Percentiles rank a stretch among this genome's conserved stretches.
Conservation (phyloP, 2,113 vertebrate genomes). For the Theristicus caerulescens region DNA sequence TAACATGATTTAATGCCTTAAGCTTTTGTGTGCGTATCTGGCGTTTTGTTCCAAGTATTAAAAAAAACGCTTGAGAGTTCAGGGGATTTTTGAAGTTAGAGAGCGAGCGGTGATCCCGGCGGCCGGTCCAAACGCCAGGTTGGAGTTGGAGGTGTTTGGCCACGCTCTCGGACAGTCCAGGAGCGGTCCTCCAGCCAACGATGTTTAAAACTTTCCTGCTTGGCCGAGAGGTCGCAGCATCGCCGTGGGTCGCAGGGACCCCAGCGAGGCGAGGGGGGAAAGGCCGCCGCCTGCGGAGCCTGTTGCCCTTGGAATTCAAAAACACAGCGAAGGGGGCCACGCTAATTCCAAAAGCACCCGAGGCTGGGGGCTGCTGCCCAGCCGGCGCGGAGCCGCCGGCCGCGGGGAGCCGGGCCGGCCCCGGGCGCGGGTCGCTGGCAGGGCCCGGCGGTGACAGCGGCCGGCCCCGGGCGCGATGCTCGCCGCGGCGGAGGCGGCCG, state of each 20-base stretch:
- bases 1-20: neutral
- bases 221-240: neutral
- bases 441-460: neutral
- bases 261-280: rapidly evolving
- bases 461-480: neutral
- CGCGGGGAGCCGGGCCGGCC: neutral
- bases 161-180: rapidly evolving
- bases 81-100: neutral
- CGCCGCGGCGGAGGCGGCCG: neutral
- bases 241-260: neutral
- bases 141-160: rapidly evolving
- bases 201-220: neutral
- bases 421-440: neutral
- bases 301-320: neutral
- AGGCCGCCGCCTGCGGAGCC: neutral
- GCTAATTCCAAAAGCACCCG: too few species aligned
- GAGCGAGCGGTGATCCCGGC: neutral
- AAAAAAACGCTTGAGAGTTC: neutral
- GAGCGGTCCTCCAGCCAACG: neutral
- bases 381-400: slow-evolving; percentile 10
- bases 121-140: neutral
- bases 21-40: neutral
- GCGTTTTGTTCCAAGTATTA: neutral
- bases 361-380: slow-evolving; percentile 14
- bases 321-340: neutral